Conservation (phyloP, 1,140 invertebrate genomes). For the Bactericera cockerelli region DNA sequence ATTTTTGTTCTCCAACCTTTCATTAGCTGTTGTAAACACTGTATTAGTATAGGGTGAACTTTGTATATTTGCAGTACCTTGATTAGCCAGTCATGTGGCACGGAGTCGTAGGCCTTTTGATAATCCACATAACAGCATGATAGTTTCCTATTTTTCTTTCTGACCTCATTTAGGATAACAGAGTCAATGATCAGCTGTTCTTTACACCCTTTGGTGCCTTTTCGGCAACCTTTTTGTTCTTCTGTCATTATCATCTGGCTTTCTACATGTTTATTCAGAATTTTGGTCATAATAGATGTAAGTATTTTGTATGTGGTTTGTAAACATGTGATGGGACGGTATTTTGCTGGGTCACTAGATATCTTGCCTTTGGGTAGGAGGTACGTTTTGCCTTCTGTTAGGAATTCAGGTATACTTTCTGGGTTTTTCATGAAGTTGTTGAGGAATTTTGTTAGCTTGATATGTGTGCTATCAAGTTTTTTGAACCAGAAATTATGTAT, state of each 20-base stretch:
- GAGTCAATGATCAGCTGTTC: constrained; percentile 22
- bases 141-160: constrained; percentile 3
- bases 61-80: constrained; percentile 16
- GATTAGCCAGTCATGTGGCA: constrained; percentile 13
- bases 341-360: constrained; percentile 11
- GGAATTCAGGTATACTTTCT: neutral
- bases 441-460: neutral
- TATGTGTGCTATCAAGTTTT: constrained; percentile 15
- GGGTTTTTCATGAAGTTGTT: constrained; percentile 1
- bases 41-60: constrained; percentile 4
- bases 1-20: neutral
- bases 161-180: constrained; percentile 6
- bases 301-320: constrained; percentile 12
- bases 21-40: neutral
- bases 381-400: constrained; percentile 17
- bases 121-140: constrained; percentile 17
- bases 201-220: constrained; percentile 19
- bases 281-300: constrained; percentile 13
- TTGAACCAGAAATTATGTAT: constrained; percentile 21
- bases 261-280: constrained; percentile 16
- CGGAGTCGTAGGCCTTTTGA: constrained; percentile 18
- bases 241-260: constrained; percentile 16
- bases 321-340: constrained; percentile 14
- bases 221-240: constrained; percentile 22
- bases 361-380: constrained; percentile 17